A percentile compares a stretch with the other conserved stretches of the same genome.
These are phyloP conservation scores for Cylloceria caligata DNA, from an alignment of 2,888 invertebrate genomes.

Conservation along the genomic window DNA sequence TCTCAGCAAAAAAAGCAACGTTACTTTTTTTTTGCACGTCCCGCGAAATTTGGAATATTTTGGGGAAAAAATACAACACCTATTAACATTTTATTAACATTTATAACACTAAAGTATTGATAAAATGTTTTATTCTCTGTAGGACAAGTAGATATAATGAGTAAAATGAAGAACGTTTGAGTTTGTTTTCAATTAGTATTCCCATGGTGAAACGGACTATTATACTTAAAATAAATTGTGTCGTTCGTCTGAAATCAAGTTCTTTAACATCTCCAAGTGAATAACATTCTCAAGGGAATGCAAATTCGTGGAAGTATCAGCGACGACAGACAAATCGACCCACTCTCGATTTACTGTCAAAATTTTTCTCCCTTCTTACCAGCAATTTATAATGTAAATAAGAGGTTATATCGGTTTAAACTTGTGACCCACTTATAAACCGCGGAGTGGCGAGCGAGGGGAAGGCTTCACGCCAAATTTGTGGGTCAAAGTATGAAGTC, in stretches of 20 bases:
- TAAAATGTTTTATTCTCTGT: neutral
- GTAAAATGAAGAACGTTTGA: neutral
- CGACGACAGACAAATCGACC: neutral
- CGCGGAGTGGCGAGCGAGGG: neutral
- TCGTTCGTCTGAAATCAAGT: neutral
- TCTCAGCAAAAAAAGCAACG: too few relatives aligned
- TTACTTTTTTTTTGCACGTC: too few relatives aligned
- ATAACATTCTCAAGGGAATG: neutral
- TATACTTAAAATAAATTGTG: neutral
- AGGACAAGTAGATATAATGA: neutral
- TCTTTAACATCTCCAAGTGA: neutral
- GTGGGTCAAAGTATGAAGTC: constrained; percentile 35
- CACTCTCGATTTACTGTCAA: neutral
- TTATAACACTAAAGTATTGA: neutral
- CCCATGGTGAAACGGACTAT: neutral
- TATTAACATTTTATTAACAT: too few relatives aligned
- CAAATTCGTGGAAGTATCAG: neutral
- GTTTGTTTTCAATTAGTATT: neutral
- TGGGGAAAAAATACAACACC: too few relatives aligned
- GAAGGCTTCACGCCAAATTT: constrained; percentile 18
- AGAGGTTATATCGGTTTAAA: constrained; percentile 41
- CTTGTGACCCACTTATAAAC: constrained; percentile 51
- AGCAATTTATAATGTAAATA: constrained; percentile 41
- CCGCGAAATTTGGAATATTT: too few relatives aligned
- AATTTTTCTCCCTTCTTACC: constrained; percentile 25